phyloP scores from a whole-genome alignment of 2,113 vertebrate species.

The mouse (Mus musculus) region GRCm39 chr5:22619001-22619500 shows the following conservation, averaged over 20 bases:
- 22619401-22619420: slow-evolving; percentile 70
- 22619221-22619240: background rate
- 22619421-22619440: slow-evolving; percentile 68
- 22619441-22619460: slow-evolving; percentile 84
- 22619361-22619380: slow-evolving; percentile 77
- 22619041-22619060: background rate
- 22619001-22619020: slow-evolving; percentile 37
- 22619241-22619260: background rate
- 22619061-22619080: background rate
- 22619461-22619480: slow-evolving; percentile 87
- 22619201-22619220: slow-evolving; percentile 6
- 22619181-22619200: slow-evolving; percentile 45
- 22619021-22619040: background rate
- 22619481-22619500: slow-evolving; percentile 86
- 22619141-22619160: background rate
- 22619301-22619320: slow-evolving; percentile 35
- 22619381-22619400: slow-evolving; percentile 80
- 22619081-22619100: slow-evolving; percentile 64
- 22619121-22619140: slow-evolving; percentile 14
- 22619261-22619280: slow-evolving; percentile 43
- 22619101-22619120: background rate
- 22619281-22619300: slow-evolving; percentile 46
- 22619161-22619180: slow-evolving; percentile 36
- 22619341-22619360: slow-evolving; percentile 62
- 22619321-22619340: slow-evolving; percentile 39